These are phyloP conservation scores for Pipistrellus nathusii DNA, from an alignment of 2,797 vertebrate genomes.

Conservation along the genomic window DNA sequence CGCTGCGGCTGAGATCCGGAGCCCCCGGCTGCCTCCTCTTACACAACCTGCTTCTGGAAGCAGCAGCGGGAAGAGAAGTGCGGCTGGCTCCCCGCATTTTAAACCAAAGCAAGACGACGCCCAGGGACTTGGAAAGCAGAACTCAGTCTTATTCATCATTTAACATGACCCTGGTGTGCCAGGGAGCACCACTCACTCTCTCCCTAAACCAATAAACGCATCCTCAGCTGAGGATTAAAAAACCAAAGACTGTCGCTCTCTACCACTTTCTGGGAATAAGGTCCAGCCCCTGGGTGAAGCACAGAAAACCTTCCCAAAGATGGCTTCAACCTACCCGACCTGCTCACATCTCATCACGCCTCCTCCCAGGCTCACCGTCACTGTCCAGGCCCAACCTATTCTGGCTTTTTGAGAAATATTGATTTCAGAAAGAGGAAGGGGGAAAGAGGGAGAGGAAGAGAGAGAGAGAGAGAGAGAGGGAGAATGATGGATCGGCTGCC, in stretches of 20 bases:
- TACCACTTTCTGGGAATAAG: not conserved
- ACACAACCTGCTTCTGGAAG: not conserved
- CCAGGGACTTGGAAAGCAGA: too few species aligned
- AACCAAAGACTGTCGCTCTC: not conserved
- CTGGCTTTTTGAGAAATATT: not conserved
- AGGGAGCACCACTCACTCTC: not conserved
- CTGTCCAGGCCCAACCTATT: not conserved
- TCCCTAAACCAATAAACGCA: not conserved
- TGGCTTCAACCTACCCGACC: not conserved
- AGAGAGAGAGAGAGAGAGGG: too few species aligned
- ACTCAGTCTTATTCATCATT: not conserved
- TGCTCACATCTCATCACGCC: not conserved
- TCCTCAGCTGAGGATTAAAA: not conserved
- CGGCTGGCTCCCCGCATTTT: constrained; percentile 30
- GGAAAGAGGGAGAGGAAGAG: too few species aligned
- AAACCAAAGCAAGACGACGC: not conserved
- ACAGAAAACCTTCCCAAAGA: constrained; percentile 27
- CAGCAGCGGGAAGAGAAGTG: not conserved
- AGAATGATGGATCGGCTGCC: too few species aligned
- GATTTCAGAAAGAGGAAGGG: too few species aligned
- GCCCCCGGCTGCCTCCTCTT: not conserved
- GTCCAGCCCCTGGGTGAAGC: not conserved
- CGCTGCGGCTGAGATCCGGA: not conserved
- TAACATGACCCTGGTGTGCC: not conserved
- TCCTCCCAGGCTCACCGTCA: not conserved